phyloP scores from a whole-genome alignment of 1,140 invertebrate genomes.

The Amyelois transitella region DNA sequence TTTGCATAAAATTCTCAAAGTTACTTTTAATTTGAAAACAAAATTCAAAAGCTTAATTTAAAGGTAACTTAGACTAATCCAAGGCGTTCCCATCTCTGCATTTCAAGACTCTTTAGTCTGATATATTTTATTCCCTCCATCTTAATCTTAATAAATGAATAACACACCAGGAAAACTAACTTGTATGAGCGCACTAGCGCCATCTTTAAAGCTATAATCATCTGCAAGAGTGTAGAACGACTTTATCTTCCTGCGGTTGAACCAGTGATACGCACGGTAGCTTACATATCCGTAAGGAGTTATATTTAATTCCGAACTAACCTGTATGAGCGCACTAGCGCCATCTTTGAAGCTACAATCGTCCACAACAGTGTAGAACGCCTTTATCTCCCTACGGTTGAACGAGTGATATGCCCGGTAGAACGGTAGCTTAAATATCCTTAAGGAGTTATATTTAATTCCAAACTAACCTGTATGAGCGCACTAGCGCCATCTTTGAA shows the following conservation, averaged over 20 bases:
- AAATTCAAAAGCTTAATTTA: too few species aligned
- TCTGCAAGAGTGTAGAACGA: conserved; percentile 93
- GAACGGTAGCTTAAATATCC: too few species aligned
- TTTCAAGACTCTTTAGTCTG: too few species aligned
- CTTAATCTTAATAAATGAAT: too few species aligned
- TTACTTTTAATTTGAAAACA: too few species aligned
- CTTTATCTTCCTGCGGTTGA: conserved; percentile 89
- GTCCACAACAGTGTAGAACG: conserved; percentile 92
- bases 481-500: conserved; percentile 85
- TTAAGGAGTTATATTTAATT: too few species aligned
- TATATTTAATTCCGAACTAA: conserved; percentile 15
- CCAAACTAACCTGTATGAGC: conserved; percentile 75
- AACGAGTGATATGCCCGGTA: conserved; percentile 91
- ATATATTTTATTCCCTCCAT: too few species aligned
- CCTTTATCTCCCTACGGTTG: conserved; percentile 87
- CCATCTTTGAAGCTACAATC: conserved; percentile 85
- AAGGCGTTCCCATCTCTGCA: too few species aligned
- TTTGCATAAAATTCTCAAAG: too few species aligned
- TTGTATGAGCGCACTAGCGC: conserved; percentile 83
- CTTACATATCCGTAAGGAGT: too few species aligned
- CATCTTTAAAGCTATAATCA: conserved; percentile 84
- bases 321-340: conserved; percentile 82
- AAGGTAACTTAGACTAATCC: too few species aligned
- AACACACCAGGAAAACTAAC: too few species aligned
- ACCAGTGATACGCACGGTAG: conserved; percentile 87